Conservation (phyloP, 1,140 invertebrate species). For the Lutraria rhynchaena region DNA sequence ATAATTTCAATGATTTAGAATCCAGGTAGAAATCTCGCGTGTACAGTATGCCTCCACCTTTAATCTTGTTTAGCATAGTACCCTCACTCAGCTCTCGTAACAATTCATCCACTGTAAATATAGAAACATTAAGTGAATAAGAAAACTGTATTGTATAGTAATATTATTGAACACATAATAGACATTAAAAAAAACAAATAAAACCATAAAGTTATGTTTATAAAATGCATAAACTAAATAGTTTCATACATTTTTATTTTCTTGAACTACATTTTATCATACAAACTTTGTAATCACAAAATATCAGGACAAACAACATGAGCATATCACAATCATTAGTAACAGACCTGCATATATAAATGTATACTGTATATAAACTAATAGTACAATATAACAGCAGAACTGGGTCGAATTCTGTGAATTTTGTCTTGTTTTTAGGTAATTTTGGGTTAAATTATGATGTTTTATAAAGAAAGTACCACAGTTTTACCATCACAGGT, state of each 20-base stretch:
- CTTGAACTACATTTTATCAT: background rate
- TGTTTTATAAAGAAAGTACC: no score
- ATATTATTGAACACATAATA: background rate
- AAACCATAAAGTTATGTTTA: background rate
- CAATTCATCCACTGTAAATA: constrained; percentile 54
- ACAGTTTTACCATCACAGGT: no score
- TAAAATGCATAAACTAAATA: background rate
- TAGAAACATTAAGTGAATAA: background rate
- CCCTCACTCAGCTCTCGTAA: constrained; percentile 37
- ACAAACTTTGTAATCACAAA: background rate
- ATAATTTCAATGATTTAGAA: constrained; percentile 35
- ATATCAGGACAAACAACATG: no score
- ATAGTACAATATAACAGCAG: no score
- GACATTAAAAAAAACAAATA: background rate
- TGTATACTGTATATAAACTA: no score
- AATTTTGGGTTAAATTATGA: no score
- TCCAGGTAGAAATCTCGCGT: constrained; percentile 49
- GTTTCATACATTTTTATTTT: background rate
- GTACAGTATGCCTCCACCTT: constrained; percentile 53
- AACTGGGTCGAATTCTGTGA: no score
- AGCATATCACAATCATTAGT: no score
- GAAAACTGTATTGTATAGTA: no score
- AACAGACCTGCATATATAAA: no score
- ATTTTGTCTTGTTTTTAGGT: no score
- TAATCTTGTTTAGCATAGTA: constrained; percentile 39